A percentile compares a stretch with the other conserved stretches of the same genome.
Conservation (phyloP, 2,113 vertebrate species). For the Trinectes maculatus region DNA sequence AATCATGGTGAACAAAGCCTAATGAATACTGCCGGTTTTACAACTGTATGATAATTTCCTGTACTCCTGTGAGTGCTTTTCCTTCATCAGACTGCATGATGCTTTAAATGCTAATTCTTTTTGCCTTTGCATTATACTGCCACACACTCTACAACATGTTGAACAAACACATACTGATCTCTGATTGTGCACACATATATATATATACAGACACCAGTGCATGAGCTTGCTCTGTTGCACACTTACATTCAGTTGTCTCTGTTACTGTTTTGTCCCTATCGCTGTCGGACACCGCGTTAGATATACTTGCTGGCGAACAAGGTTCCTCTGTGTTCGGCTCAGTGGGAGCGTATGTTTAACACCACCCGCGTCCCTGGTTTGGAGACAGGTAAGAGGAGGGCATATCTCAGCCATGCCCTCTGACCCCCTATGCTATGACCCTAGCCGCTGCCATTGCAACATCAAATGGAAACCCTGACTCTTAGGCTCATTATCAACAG, state of each 20-base stretch:
- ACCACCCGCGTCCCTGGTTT: constrained; percentile 90
- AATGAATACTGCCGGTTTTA: constrained; percentile 10
- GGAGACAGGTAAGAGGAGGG: constrained; percentile 90
- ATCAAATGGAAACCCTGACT: constrained; percentile 61
- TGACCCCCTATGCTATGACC: constrained; percentile 28
- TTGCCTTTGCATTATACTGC: constrained; percentile 7
- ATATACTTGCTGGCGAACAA: constrained; percentile 93
- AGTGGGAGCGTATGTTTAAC: constrained; percentile 98
- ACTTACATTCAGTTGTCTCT: constrained; percentile 71
- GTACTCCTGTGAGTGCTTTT: not conserved
- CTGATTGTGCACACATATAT: not conserved
- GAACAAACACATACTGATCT: not conserved
- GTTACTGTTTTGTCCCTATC: constrained; percentile 74
- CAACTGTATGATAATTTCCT: constrained; percentile 1
- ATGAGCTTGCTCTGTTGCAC: constrained; percentile 64
- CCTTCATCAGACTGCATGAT: constrained; percentile 55
- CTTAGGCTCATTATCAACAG: constrained; percentile 50
- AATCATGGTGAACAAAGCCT: not conserved
- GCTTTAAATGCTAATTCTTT: constrained; percentile 29
- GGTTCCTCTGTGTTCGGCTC: constrained; percentile 95
- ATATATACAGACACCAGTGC: constrained; percentile 50
- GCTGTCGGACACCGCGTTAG: constrained; percentile 81
- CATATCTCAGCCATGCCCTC: constrained; percentile 35
- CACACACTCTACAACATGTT: not conserved
- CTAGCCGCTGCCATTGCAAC: constrained; percentile 41